Evolutionary conservation across 2,113 vertebrate species (phyloP).

Genomic region (Varanus salvator): DNA sequence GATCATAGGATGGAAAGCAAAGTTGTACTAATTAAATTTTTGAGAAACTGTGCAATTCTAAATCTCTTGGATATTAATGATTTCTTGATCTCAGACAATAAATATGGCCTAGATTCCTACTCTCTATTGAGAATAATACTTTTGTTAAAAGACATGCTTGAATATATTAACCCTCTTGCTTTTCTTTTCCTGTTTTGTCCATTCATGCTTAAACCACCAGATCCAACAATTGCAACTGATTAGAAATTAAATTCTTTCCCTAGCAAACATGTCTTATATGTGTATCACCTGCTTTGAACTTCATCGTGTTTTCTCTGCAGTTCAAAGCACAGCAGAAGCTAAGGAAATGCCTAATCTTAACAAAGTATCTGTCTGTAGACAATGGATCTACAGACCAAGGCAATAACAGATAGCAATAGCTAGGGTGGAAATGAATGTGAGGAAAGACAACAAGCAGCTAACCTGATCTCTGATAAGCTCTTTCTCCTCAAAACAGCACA

Average conservation of each 20-base stretch:
- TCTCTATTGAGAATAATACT: neutral
- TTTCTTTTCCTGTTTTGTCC: neutral
- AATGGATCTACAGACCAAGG: constrained; percentile 5
- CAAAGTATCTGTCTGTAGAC: neutral
- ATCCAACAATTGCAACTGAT: neutral
- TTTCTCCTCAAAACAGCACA: constrained; percentile 74
- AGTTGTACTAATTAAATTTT: neutral
- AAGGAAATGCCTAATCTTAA: constrained; percentile 23
- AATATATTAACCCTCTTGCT: neutral
- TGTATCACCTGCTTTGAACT: constrained; percentile 5
- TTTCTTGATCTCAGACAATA: neutral
- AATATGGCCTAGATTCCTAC: neutral
- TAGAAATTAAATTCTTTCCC: neutral
- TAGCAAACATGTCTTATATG: neutral
- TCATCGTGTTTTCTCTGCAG: neutral
- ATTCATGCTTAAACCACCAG: neutral
- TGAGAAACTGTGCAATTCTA: neutral
- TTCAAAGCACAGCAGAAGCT: constrained; percentile 21
- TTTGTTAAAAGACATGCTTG: neutral
- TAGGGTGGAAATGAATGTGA: constrained; percentile 52
- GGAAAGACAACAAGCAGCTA: constrained; percentile 74
- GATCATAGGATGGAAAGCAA: neutral
- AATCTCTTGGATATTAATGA: neutral
- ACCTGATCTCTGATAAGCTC: constrained; percentile 64
- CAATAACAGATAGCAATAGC: constrained; percentile 65